Evolutionary conservation across 2,888 invertebrate genomes (phyloP).

Genomic region (Drosophila nr. perissopoda): DNA sequence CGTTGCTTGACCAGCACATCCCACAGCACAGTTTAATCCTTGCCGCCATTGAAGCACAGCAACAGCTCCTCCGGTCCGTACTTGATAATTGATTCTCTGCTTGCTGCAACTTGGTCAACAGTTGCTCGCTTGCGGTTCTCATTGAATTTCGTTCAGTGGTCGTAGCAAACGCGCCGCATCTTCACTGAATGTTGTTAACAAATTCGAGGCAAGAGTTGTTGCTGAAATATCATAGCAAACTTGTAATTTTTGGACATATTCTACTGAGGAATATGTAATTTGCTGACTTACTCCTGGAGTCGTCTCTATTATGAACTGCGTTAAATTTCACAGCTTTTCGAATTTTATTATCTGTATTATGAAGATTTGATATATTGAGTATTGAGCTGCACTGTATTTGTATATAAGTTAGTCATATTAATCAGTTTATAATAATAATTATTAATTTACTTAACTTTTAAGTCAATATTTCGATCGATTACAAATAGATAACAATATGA

Average conservation of each 20-base stretch:
- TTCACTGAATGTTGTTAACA: not conserved
- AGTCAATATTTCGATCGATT: not conserved
- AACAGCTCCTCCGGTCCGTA: conserved; percentile 88
- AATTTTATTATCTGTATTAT: not conserved
- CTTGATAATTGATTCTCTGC: conserved; percentile 20
- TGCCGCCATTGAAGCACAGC: conserved; percentile 98
- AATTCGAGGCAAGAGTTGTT: conserved; percentile 8
- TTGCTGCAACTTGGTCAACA: conserved; percentile 22
- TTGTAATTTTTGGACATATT: not conserved
- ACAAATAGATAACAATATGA: too few species aligned
- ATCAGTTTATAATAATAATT: not conserved
- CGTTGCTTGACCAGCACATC: conserved; percentile 44
- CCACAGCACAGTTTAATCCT: conserved; percentile 96
- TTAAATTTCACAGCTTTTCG: too few species aligned
- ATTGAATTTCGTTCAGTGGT: not conserved
- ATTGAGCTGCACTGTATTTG: too few species aligned
- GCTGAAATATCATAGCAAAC: not conserved
- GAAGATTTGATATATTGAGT: too few species aligned
- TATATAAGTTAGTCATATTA: not conserved
- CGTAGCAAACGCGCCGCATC: not conserved
- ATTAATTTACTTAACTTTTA: not conserved
- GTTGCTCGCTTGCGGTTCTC: not conserved
- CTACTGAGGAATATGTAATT: not conserved
- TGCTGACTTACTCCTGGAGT: not conserved
- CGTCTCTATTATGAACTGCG: not conserved